These are phyloP conservation scores for Dastarcus helophoroides DNA, from an alignment of 2,888 invertebrate species.

Conservation along the genomic window DNA sequence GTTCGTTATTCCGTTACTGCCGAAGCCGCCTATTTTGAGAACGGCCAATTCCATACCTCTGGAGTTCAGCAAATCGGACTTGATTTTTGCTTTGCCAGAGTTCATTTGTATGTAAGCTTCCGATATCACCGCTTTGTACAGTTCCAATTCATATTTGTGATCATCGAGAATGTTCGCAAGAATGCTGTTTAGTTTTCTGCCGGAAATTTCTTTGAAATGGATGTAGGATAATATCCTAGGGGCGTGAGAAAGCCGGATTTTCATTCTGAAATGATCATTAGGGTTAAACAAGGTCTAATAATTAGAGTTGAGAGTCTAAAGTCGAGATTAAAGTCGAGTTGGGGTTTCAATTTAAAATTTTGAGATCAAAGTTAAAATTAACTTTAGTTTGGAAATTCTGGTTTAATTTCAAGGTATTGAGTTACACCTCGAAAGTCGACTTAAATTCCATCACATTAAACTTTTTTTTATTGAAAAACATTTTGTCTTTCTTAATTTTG, in stretches of 20 bases:
- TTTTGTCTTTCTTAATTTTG: too few relatives aligned
- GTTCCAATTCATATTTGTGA: slow-evolving; percentile 26
- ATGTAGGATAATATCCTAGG: slow-evolving; percentile 38
- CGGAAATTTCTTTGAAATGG: slow-evolving; percentile 39
- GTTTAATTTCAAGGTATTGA: too few relatives aligned
- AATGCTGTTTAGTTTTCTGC: slow-evolving; percentile 24
- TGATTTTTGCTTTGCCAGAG: slow-evolving; percentile 15
- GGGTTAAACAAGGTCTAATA: too few relatives aligned
- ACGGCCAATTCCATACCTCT: slow-evolving; percentile 58
- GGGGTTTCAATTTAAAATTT: too few relatives aligned
- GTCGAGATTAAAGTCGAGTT: too few relatives aligned
- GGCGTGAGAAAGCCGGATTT: slow-evolving; percentile 34
- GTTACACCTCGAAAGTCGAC: too few relatives aligned
- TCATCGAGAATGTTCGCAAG: slow-evolving; percentile 25
- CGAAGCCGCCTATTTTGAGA: slow-evolving; percentile 59
- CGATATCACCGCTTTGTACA: slow-evolving; percentile 33
- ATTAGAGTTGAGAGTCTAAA: too few relatives aligned
- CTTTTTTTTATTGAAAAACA: too few relatives aligned
- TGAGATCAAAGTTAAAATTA: too few relatives aligned
- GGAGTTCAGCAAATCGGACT: slow-evolving; percentile 42
- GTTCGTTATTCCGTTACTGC: slow-evolving; percentile 52
- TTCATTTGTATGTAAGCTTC: slow-evolving; percentile 29
- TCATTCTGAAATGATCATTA: slow-evolving; percentile 28
- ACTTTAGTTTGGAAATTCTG: too few relatives aligned
- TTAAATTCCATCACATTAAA: too few relatives aligned